Evolutionary conservation across 2,797 vertebrate genomes (phyloP).

Genomic region (Toxotes lorentzi): DNA sequence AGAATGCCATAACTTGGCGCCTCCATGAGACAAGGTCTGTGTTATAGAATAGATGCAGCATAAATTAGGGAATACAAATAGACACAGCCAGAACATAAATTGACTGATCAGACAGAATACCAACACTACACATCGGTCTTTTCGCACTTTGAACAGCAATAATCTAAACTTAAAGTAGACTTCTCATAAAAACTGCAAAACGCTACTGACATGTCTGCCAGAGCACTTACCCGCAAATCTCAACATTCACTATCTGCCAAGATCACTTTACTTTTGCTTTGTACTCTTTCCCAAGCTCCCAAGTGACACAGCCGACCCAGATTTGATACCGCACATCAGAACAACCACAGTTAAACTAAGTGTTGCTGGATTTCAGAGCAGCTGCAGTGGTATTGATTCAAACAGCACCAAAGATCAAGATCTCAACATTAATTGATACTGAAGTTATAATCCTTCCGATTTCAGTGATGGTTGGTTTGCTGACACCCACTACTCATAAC

Average conservation of each 20-base stretch:
- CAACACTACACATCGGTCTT: slow-evolving; percentile 10
- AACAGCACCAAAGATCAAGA: slow-evolving; percentile 25
- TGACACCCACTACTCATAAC: neutral
- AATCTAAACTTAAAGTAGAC: slow-evolving; percentile 39
- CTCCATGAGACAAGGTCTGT: slow-evolving; percentile 29
- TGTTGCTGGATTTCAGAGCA: slow-evolving; percentile 37
- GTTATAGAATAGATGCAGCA: slow-evolving; percentile 36
- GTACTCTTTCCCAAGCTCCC: slow-evolving; percentile 36
- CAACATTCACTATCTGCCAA: slow-evolving; percentile 53
- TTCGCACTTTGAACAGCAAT: slow-evolving; percentile 26
- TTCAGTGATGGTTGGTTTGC: neutral
- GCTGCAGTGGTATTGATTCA: slow-evolving; percentile 29
- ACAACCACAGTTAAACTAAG: slow-evolving; percentile 38
- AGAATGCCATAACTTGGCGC: slow-evolving; percentile 37
- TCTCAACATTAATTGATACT: neutral
- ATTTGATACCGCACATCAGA: slow-evolving; percentile 66
- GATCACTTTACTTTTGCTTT: slow-evolving; percentile 62
- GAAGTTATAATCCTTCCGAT: neutral
- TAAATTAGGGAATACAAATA: slow-evolving; percentile 33
- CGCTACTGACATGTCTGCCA: slow-evolving; percentile 42
- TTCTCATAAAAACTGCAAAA: slow-evolving; percentile 52
- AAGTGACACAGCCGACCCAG: slow-evolving; percentile 51
- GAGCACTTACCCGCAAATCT: slow-evolving; percentile 52
- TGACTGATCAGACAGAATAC: slow-evolving; percentile 22
- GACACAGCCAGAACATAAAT: slow-evolving; percentile 27